These are phyloP conservation scores for Magallana nippona DNA, from an alignment of 2,888 invertebrate genomes.

Conservation along the genomic window DNA sequence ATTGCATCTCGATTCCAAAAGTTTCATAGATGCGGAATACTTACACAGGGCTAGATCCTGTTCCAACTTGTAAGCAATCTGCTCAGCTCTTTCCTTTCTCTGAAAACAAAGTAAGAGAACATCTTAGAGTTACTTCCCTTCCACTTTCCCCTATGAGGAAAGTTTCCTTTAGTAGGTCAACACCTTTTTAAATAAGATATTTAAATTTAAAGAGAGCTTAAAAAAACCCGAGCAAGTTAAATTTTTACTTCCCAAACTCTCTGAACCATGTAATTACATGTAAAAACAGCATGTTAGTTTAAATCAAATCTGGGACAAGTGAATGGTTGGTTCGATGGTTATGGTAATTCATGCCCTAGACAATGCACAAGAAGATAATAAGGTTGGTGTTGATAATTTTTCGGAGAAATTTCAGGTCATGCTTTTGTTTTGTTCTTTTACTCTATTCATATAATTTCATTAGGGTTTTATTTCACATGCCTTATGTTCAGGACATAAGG, in stretches of 20 bases:
- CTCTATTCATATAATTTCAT: too few species aligned
- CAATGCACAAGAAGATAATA: neutral
- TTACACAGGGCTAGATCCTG: conserved; percentile 85
- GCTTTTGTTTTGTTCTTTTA: too few species aligned
- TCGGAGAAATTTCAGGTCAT: too few species aligned
- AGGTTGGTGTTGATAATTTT: conserved; percentile 1
- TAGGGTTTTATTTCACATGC: too few species aligned
- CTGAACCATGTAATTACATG: conserved; percentile 25
- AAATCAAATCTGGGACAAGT: neutral
- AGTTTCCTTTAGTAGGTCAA: neutral
- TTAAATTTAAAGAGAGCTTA: neutral
- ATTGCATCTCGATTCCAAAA: neutral
- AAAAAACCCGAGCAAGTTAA: neutral
- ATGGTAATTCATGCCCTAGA: conserved; percentile 18
- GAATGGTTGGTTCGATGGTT: neutral
- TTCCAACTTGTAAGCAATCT: conserved; percentile 97
- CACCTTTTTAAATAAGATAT: neutral
- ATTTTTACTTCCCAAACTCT: neutral
- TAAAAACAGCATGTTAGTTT: conserved; percentile 17
- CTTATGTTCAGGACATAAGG: too few species aligned
- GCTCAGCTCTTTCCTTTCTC: conserved; percentile 95
- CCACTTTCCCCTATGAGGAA: neutral
- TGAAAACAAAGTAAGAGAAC: conserved; percentile 68
- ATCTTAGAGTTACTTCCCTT: conserved; percentile 23
- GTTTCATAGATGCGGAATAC: conserved; percentile 56